Evolutionary conservation across 1,140 invertebrate species (phyloP).

Genomic region (Hetaerina americana): DNA sequence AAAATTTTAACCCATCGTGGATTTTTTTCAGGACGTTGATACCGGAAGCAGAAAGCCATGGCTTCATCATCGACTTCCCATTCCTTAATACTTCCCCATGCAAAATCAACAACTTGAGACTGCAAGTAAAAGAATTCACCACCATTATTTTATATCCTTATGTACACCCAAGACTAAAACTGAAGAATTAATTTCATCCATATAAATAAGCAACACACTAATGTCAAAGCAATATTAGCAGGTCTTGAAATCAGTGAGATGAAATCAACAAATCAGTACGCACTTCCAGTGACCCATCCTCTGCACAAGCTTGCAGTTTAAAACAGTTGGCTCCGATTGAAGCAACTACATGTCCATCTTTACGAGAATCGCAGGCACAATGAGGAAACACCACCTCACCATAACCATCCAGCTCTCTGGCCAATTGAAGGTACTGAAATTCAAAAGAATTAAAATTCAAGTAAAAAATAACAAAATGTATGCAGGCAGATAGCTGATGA

Average conservation of each 20-base stretch:
- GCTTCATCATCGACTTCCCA: constrained; percentile 85
- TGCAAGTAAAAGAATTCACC: constrained; percentile 25
- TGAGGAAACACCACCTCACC: constrained; percentile 88
- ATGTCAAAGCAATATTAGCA: no score
- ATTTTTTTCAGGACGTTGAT: constrained; percentile 66
- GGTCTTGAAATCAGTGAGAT: background rate
- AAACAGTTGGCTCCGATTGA: constrained; percentile 59
- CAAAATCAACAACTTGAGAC: constrained; percentile 69
- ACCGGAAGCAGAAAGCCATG: constrained; percentile 80
- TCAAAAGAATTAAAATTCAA: constrained; percentile 12
- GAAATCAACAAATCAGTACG: constrained; percentile 6
- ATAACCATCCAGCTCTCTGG: constrained; percentile 76
- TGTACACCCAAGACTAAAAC: no score
- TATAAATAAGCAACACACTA: no score
- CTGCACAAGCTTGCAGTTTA: constrained; percentile 75
- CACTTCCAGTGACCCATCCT: constrained; percentile 72
- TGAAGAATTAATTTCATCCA: no score
- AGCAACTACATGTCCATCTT: constrained; percentile 81
- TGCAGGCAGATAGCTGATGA: no score
- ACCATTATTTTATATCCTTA: no score
- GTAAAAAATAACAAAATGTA: no score
- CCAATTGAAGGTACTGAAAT: constrained; percentile 67
- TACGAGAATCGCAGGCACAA: constrained; percentile 85
- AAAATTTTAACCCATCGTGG: constrained; percentile 79
- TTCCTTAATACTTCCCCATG: constrained; percentile 64